Percentiles rank a stretch among this genome's conserved stretches.
These are phyloP conservation scores for Rhincodon typus DNA, from an alignment of 2,797 vertebrate species.

Conservation along the genomic window DNA sequence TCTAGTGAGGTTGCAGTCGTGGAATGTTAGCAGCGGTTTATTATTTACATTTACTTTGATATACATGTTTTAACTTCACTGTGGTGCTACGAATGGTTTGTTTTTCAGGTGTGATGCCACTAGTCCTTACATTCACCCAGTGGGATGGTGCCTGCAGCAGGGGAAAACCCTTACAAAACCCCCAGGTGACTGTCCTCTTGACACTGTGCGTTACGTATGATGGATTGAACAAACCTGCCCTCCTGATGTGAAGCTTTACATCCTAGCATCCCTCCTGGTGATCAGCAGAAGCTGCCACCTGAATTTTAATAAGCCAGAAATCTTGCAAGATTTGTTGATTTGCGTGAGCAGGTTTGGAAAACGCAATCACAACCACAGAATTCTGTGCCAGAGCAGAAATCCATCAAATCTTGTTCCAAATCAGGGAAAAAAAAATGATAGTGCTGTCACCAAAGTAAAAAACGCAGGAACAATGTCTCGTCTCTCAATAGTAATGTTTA, in stretches of 20 bases:
- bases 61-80: neutral
- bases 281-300: neutral
- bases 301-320: neutral
- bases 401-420: neutral
- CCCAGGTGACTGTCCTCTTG: conserved; percentile 59
- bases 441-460: neutral
- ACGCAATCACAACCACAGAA: no score
- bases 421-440: neutral
- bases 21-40: no score
- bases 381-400: neutral
- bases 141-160: conserved; percentile 75
- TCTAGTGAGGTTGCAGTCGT: no score
- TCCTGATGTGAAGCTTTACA: neutral
- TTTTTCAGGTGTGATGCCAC: conserved; percentile 69
- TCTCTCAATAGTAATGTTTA: neutral
- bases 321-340: neutral
- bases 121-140: conserved; percentile 73
- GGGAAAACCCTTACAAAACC: conserved; percentile 67
- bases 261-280: no score
- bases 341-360: neutral
- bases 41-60: neutral
- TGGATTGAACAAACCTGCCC: neutral
- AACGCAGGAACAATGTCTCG: neutral
- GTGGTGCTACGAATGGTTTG: conserved; percentile 32
- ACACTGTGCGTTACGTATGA: neutral